Evolutionary conservation across 2,113 vertebrate species (phyloP).

Genomic region (Columbina picui): DNA sequence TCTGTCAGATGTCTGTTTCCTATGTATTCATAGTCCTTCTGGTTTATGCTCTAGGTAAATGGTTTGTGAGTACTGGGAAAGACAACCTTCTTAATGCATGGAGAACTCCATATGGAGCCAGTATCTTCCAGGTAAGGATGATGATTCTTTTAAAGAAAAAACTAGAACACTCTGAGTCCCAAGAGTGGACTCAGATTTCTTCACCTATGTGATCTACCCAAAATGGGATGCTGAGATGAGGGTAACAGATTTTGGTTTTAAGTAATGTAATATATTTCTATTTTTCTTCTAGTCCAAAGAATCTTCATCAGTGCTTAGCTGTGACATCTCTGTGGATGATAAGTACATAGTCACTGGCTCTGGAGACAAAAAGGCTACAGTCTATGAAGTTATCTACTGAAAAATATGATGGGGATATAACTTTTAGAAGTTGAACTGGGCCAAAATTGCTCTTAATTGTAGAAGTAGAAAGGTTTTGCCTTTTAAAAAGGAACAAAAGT

Average conservation of each 20-base stretch:
- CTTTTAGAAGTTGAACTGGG: slow-evolving; percentile 76
- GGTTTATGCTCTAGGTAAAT: slow-evolving; percentile 76
- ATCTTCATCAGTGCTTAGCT: slow-evolving; percentile 86
- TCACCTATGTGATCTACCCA: neutral
- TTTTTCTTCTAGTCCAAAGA: slow-evolving; percentile 83
- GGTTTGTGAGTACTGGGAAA: slow-evolving; percentile 91
- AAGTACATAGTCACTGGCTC: slow-evolving; percentile 89
- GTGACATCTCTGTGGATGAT: slow-evolving; percentile 88
- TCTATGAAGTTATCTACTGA: slow-evolving; percentile 91
- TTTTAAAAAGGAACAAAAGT: slow-evolving; percentile 66
- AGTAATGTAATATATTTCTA: slow-evolving; percentile 35
- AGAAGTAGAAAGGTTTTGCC: slow-evolving; percentile 75
- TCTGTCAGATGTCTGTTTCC: neutral
- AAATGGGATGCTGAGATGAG: neutral
- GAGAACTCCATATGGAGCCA: slow-evolving; percentile 98
- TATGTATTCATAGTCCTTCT: neutral
- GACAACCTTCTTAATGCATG: slow-evolving; percentile 98
- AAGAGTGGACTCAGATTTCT: neutral
- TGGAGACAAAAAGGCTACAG: slow-evolving; percentile 87
- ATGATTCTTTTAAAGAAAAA: neutral
- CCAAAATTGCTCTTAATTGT: slow-evolving; percentile 80
- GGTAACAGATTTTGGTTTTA: neutral
- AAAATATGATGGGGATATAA: slow-evolving; percentile 68
- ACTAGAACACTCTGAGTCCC: neutral
- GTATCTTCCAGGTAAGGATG: slow-evolving; percentile 95